These are phyloP conservation scores for Crematogaster levior DNA, from an alignment of 2,888 invertebrate genomes.

Conservation along the genomic window DNA sequence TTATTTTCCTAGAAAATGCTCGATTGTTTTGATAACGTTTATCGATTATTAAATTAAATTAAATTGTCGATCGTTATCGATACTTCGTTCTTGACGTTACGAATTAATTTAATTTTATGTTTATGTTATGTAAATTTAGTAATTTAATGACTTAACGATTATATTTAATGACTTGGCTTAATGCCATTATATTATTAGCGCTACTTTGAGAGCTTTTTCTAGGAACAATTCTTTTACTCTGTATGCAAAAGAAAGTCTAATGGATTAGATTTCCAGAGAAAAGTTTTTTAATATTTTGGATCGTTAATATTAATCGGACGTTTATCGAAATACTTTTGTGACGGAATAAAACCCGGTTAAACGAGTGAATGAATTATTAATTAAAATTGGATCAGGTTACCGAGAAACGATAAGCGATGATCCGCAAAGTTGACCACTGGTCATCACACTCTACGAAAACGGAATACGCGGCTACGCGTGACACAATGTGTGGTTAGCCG, in stretches of 20 bases:
- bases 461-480: slow-evolving; percentile 38
- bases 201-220: not conserved
- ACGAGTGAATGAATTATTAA: not conserved
- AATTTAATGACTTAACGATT: too few relatives aligned
- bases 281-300: not conserved
- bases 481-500: slow-evolving; percentile 54
- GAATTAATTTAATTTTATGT: not conserved
- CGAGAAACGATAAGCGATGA: not conserved
- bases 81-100: not conserved
- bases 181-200: not conserved
- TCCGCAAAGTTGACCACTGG: not conserved
- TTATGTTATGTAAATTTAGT: not conserved
- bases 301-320: not conserved
- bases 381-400: not conserved
- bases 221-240: not conserved
- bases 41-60: slow-evolving; percentile 28
- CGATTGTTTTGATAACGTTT: not conserved
- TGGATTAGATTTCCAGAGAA: not conserved
- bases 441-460: slow-evolving; percentile 6
- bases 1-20: slow-evolving; percentile 7
- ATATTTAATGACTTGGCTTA: not conserved
- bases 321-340: not conserved
- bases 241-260: not conserved
- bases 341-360: not conserved
- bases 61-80: not conserved